Evolutionary conservation across 2,797 vertebrate genomes (phyloP).

Genomic region (Leptoclinus maculatus): DNA sequence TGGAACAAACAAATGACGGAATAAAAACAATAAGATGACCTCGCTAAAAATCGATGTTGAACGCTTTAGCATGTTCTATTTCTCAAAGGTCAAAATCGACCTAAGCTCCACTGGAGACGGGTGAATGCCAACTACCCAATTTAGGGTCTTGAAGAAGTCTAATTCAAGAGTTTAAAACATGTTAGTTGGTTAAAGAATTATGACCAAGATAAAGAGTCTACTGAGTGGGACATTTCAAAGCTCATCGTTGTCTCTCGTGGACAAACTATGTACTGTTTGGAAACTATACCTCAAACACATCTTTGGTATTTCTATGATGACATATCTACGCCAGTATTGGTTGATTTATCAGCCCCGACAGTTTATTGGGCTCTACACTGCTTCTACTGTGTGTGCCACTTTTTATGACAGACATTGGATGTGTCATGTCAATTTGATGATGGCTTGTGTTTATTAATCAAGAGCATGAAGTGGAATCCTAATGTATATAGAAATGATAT

Average conservation of each 20-base stretch:
- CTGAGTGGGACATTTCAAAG: not conserved
- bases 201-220: not conserved
- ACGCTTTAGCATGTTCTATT: not conserved
- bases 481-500: not conserved
- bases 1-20: not conserved
- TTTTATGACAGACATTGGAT: not conserved
- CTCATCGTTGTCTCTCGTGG: not conserved
- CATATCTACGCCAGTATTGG: not conserved
- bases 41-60: not conserved
- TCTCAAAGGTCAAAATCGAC: slow-evolving; percentile 18
- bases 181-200: not conserved
- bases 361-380: not conserved
- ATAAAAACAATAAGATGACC: not conserved
- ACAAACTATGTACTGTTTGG: not conserved
- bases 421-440: not conserved
- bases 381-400: not conserved
- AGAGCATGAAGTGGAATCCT: not conserved
- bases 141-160: not conserved
- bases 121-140: not conserved
- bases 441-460: not conserved
- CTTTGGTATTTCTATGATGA: not conserved
- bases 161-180: not conserved
- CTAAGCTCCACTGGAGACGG: not conserved
- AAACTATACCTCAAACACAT: not conserved
- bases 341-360: not conserved